These are phyloP conservation scores for Beris morrisii DNA, from an alignment of 2,888 invertebrate genomes.

Conservation along the genomic window DNA sequence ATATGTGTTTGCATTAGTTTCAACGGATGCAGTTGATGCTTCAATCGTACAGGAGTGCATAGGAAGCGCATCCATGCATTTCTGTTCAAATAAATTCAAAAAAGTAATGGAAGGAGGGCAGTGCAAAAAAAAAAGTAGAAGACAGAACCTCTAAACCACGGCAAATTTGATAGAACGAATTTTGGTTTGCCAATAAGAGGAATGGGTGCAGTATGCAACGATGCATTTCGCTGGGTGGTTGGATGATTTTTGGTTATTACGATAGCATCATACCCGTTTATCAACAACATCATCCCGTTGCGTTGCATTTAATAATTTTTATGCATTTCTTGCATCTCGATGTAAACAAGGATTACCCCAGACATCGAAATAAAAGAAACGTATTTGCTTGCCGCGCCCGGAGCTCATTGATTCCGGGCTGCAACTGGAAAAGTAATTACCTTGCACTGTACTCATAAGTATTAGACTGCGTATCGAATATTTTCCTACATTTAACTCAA, in stretches of 20 bases:
- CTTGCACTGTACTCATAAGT: not conserved
- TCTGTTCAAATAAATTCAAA: constrained; percentile 30
- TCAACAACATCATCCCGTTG: not conserved
- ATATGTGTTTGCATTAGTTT: constrained; percentile 37
- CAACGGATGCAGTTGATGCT: constrained; percentile 8
- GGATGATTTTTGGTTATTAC: constrained; percentile 19
- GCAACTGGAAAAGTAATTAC: not conserved
- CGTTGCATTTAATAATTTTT: too few relatives aligned
- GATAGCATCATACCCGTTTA: not conserved
- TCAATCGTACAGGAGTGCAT: not conserved
- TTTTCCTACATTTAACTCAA: not conserved
- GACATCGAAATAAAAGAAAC: constrained; percentile 5
- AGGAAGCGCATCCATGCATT: constrained; percentile 26
- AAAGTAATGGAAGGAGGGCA: constrained; percentile 27
- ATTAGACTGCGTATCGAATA: too few relatives aligned
- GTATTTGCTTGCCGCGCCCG: not conserved
- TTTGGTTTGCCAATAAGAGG: constrained; percentile 30
- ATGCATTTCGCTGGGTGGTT: not conserved
- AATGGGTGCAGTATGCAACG: constrained; percentile 1
- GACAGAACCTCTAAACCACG: constrained; percentile 29
- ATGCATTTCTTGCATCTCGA: too few relatives aligned
- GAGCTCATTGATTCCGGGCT: not conserved
- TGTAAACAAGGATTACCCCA: not conserved
- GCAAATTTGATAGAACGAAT: constrained; percentile 40
- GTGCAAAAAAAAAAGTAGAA: constrained; percentile 9